Base-by-base conservation (phyloP, 2,888 invertebrate genomes). In the Hypselothyrea guttata region DNA sequence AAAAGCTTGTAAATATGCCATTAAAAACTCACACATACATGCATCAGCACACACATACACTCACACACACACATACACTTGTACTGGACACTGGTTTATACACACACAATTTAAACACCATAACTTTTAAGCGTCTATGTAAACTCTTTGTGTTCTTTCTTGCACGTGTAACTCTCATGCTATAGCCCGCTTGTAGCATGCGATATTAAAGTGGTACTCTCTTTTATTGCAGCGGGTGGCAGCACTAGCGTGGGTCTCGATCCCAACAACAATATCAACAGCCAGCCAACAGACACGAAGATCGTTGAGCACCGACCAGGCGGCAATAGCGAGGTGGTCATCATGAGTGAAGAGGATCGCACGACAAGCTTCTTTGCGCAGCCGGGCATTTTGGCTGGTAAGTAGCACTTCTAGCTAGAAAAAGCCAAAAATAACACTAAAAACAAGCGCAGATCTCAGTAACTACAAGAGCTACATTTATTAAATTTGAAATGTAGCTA, bases 361-460 rank as follows among this genome's bases (percentile, higher is more conserved):
- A 94, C 95, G 88, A 94, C 96, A 90, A 96, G 97, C 88, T 97
- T 97, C 94, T 97, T 97, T 91, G 96, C 97, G 82, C 97, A 97
- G 91, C 97, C 97, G 34, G 97, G 97, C 90, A 97, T 97, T 75
- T 92, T 97, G 87, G 97, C 97, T 90, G 97, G 97, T 97, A 88
- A 88, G 90, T 87, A 1, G 5, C n/a, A n/a, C n/a, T n/a, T 13
- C n/a, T 30, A 4, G n/a, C n/a, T n/a, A n/a, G n/a, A n/a, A n/a
- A n/a, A n/a, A n/a, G n/a, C n/a, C n/a, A n/a, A n/a, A n/a, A n/a
- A n/a, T n/a, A n/a, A n/a, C n/a, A n/a, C n/a, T n/a, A n/a, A n/a
- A n/a, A n/a, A n/a, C n/a, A n/a, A n/a, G n/a, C n/a, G n/a, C n/a
- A n/a, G n/a, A n/a, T n/a, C n/a, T n/a, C n/a, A n/a, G n/a, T n/a